A percentile compares a stretch with the other conserved stretches of the same genome.
phyloP scores from a whole-genome alignment of 2,797 vertebrate genomes.

The Kryptolebias ocellatus region DNA sequence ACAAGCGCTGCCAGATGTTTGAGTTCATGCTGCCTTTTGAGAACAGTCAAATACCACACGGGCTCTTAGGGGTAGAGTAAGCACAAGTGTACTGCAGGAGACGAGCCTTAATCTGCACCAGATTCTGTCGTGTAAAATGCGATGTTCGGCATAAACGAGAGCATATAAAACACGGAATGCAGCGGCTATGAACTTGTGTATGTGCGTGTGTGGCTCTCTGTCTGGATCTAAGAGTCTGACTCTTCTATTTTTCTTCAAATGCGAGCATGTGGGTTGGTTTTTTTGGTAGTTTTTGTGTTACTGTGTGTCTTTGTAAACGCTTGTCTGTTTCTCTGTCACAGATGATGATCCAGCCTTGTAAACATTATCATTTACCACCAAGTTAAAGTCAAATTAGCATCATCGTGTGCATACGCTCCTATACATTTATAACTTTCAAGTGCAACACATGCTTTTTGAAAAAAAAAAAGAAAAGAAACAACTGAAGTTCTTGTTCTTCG shows the following conservation, averaged over 20 bases:
- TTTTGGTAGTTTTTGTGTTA: slow-evolving; percentile 31
- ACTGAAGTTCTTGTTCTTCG: too few relatives aligned
- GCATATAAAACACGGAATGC: slow-evolving; percentile 78
- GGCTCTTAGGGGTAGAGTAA: slow-evolving; percentile 79
- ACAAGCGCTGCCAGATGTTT: slow-evolving; percentile 74
- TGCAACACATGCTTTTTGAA: too few relatives aligned
- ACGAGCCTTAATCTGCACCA: slow-evolving; percentile 79
- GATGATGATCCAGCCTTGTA: too few relatives aligned
- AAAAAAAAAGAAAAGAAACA: too few relatives aligned
- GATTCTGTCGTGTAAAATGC: slow-evolving; percentile 79
- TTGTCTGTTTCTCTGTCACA: too few relatives aligned
- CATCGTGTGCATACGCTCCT: too few relatives aligned
- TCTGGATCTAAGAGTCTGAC: slow-evolving; percentile 27
- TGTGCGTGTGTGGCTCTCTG: slow-evolving; percentile 3
- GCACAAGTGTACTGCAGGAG: slow-evolving; percentile 75
- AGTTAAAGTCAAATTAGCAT: too few relatives aligned
- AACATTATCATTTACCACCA: too few relatives aligned
- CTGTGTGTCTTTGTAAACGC: slow-evolving; percentile 17
- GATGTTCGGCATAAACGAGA: slow-evolving; percentile 80
- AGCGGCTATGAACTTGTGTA: slow-evolving; percentile 57
- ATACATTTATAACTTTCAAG: too few relatives aligned
- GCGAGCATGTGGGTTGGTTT: slow-evolving; percentile 12
- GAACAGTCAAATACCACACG: slow-evolving; percentile 71
- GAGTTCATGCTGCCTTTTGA: slow-evolving; percentile 71
- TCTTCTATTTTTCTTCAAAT: slow-evolving; percentile 19